Base-by-base conservation (phyloP, 2,888 invertebrate species). In the Metellina segmentata region DNA sequence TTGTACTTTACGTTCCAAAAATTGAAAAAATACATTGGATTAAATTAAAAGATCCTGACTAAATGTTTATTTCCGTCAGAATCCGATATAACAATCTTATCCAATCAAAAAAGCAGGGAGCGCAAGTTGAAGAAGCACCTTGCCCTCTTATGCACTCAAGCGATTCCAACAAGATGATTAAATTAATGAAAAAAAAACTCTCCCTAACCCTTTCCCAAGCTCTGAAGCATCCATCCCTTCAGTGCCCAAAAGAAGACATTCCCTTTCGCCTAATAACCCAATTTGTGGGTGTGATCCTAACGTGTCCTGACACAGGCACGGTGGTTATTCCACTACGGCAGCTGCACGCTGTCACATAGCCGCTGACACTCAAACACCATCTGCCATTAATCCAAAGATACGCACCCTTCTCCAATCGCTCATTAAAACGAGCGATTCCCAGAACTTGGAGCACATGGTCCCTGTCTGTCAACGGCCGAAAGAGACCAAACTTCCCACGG, bases 301-400 rank as follows among this genome's bases (percentile, higher is more conserved):
- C 69, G 69, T n/a, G 8, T 13, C 69, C 34, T 34, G 34, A 4
- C 34, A 34, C 34, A n/a, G 69, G 69, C 13, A 16, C n/a, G n/a
- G 13, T 69, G 69, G 16, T 69, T 69, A 69, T n/a, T 9, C 69
- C 1, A 34, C 34, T 7, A 20, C 20, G 11, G 74, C 74, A 74
- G 74, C 74, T 74, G 74, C 20, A 74, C 5, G 74, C 34, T 74
- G 74, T 74, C 74, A 34, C n/a, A 11, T 20, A 34, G 74, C 20
- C 16, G 20, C 34, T 72, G 74, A 74, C 74, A 74, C 34, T 20
- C 20, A 20, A 16, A 9, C 20, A 20, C 74, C 74, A 74, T 72
- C 20, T 72, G 74, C 11, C 19, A 69, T 5, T 69, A 69, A 69
- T 69, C 69, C 69, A 4, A 69, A 69, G 6, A 16, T 69, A 74